Evolutionary conservation across 2,888 invertebrate genomes (phyloP).

Genomic region (Norana najaformis): DNA sequence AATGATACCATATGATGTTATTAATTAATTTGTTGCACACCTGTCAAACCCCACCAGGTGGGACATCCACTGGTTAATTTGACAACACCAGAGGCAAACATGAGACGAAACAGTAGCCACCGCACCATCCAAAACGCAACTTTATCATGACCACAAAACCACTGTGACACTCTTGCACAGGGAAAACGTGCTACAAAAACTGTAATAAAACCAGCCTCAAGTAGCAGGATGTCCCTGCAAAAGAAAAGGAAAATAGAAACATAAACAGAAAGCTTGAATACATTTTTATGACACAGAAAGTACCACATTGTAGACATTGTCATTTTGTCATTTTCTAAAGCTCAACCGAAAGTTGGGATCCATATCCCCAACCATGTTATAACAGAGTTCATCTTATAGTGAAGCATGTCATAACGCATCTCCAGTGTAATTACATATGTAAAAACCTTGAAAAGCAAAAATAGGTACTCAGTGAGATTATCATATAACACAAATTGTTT

Average conservation of each 20-base stretch:
- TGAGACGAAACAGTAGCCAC: slow-evolving; percentile 75
- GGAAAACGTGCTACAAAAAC: slow-evolving; percentile 72
- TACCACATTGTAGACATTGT: no score
- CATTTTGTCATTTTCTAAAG: no score
- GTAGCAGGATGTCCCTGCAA: slow-evolving; percentile 73
- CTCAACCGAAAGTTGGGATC: no score
- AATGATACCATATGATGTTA: neutral
- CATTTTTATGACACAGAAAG: no score
- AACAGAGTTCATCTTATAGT: no score
- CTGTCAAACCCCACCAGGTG: slow-evolving; percentile 78
- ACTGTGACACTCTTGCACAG: slow-evolving; percentile 36
- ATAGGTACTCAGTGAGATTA: neutral
- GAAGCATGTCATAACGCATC: neutral
- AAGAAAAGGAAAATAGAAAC: slow-evolving; percentile 23
- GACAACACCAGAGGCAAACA: slow-evolving; percentile 74
- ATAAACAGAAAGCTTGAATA: neutral
- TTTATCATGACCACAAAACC: slow-evolving; percentile 41
- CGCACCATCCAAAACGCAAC: slow-evolving; percentile 73
- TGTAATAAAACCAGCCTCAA: slow-evolving; percentile 76
- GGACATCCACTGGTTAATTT: slow-evolving; percentile 75
- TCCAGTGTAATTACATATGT: neutral
- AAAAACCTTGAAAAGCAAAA: neutral
- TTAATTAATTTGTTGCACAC: slow-evolving; percentile 62
- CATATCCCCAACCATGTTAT: no score
- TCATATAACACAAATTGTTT: neutral